phyloP scores from a whole-genome alignment of 1,140 invertebrate genomes.

The Druon quercuslanigerum region DNA sequence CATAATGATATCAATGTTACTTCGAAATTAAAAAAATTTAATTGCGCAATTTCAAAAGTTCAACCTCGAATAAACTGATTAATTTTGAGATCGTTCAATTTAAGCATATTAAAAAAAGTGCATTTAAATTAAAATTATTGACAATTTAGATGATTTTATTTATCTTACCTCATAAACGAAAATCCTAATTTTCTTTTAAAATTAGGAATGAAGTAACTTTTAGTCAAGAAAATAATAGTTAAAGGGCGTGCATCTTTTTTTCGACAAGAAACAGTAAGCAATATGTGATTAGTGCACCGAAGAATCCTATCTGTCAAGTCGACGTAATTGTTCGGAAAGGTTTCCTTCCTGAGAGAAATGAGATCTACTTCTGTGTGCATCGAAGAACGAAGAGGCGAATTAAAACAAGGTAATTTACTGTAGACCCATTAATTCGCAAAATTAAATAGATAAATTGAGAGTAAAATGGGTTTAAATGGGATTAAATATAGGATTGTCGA shows the following conservation, averaged over 20 bases:
- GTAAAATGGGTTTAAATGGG: constrained; percentile 10
- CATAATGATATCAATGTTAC: too few species aligned
- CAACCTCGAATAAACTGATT: too few species aligned
- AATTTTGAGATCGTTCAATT: too few species aligned
- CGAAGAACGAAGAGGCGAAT: neutral
- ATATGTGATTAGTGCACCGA: neutral
- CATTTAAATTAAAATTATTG: too few species aligned
- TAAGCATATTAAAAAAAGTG: too few species aligned
- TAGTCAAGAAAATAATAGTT: too few species aligned
- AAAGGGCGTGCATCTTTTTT: neutral
- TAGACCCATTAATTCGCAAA: constrained; percentile 20
- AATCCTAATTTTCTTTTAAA: too few species aligned
- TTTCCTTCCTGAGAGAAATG: constrained; percentile 14
- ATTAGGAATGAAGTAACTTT: too few species aligned
- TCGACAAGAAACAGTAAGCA: neutral
- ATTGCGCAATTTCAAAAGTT: too few species aligned
- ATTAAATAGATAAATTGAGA: constrained; percentile 16
- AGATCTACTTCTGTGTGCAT: constrained; percentile 9
- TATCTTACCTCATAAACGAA: too few species aligned
- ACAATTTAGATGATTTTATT: too few species aligned
- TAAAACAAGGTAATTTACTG: constrained; percentile 10
- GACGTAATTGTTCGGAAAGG: constrained; percentile 23
- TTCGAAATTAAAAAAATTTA: too few species aligned
- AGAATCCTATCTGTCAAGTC: neutral
- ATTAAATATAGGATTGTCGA: neutral